Evolutionary conservation across 2,888 invertebrate species (phyloP), one percentile per base, ranked within the genome.

Genomic region (Lasioglossum morio): DNA sequence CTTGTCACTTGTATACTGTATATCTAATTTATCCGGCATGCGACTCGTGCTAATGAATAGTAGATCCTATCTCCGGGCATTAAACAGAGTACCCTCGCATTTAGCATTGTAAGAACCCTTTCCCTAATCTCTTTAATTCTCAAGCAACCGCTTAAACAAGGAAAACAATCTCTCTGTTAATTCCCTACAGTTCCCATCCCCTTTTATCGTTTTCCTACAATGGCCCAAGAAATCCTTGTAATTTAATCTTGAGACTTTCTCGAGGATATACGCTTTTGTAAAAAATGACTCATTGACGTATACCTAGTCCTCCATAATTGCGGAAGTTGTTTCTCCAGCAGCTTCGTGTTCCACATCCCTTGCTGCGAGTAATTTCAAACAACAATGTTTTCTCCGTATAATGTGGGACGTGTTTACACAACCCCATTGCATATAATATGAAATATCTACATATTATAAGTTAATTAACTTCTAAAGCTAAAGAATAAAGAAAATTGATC

Each of bases 41-140:
- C 63, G 30, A 63, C 63, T 63, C 63, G 63, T 63, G 63, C 63
- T 63, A 63, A 63, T 63, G 63, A 63, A 63, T 8, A 63, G 30
- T 2, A 63, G 63, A 63, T 63, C 2, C 63, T 63, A 63, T 63
- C 63, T 63, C 63, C 2, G 30, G 63, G 19, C 63, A 63, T 63
- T 63, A 63, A 63, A 63, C 63, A 63, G 63, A 63, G 63, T 63
- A 63, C 63, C 63, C 30, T 63, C 63, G 63, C 63, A 19, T 63
- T 63, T 63, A 63, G 63, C 63, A 63, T 63, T 63, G 63, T 63
- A 63, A 63, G 63, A 63, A 63, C 63, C 63, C 63, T 63, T 63
- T 63, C 30, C 63, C 63, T 63, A 63, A 63, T 63, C 63, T 63
- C 16, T 30, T 63, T 16, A 30, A 63, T 63, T 30, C 63, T 30